Conservation (phyloP, 2,888 invertebrate species). For the Oxystoma pomonae region DNA sequence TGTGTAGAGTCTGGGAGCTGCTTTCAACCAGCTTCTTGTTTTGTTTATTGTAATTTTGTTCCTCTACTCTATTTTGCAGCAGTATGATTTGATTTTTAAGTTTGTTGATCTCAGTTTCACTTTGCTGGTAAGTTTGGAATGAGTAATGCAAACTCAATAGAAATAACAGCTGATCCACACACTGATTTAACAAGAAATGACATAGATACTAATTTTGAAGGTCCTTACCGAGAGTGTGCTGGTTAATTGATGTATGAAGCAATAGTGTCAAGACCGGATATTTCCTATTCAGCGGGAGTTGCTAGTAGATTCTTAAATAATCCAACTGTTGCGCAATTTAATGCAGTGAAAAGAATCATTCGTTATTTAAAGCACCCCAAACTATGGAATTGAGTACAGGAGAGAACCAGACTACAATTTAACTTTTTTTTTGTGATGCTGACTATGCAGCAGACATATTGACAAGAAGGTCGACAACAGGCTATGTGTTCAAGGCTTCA, state of each 20-base stretch:
- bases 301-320: not conserved
- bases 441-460: not conserved
- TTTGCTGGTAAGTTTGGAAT: not conserved
- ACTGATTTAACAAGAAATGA: not conserved
- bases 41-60: too few species aligned
- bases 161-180: not conserved
- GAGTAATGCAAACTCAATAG: not conserved
- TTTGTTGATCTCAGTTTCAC: too few species aligned
- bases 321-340: not conserved
- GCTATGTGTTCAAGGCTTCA: not conserved
- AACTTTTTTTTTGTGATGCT: not conserved
- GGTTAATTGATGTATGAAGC: not conserved
- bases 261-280: too few species aligned
- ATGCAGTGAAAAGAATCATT: not conserved
- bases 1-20: too few species aligned
- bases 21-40: too few species aligned
- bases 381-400: slow-evolving; percentile 1
- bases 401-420: not conserved
- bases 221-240: not conserved
- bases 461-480: too few species aligned
- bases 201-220: not conserved
- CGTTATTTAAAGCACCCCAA: not conserved
- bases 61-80: too few species aligned
- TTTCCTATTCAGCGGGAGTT: not conserved
- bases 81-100: too few species aligned